A percentile compares a stretch with the other conserved stretches of the same genome.
phyloP scores from a whole-genome alignment of 2,113 vertebrate genomes.

The Cathartes aura region DNA sequence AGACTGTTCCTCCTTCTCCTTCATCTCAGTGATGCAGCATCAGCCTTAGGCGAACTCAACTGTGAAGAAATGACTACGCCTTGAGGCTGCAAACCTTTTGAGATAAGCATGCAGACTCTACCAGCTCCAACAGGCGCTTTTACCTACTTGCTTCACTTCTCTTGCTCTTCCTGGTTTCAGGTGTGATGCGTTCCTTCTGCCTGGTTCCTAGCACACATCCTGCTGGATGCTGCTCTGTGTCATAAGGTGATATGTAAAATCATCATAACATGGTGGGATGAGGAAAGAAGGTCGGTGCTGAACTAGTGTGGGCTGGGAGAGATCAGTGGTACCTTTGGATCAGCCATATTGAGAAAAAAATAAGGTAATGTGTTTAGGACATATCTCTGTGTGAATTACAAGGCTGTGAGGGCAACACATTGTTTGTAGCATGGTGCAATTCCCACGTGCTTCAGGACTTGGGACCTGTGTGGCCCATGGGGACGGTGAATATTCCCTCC shows the following conservation, averaged over 20 bases:
- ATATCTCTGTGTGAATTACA: not conserved
- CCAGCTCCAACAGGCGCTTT: not conserved
- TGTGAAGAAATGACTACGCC: not conserved
- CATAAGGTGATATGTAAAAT: not conserved
- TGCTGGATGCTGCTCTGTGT: not conserved
- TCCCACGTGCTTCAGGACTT: not conserved
- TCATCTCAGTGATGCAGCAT: not conserved
- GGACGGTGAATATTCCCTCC: accelerated
- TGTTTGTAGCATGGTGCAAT: not conserved
- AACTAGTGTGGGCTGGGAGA: not conserved
- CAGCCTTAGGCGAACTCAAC: not conserved
- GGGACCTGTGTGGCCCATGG: not conserved
- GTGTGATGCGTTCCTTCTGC: not conserved
- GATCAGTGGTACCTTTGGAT: not conserved
- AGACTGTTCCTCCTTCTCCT: not conserved
- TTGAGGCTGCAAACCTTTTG: not conserved
- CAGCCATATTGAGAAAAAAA: accelerated
- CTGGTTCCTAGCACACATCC: not conserved
- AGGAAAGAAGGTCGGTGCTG: not conserved
- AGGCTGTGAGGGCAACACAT: not conserved
- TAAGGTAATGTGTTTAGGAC: not conserved
- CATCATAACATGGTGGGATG: too few relatives aligned
- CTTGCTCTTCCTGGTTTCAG: not conserved
- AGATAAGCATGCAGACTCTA: not conserved
- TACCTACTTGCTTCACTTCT: not conserved